Conservation (phyloP, 2,113 vertebrate species). For the Condylura cristata region DNA sequence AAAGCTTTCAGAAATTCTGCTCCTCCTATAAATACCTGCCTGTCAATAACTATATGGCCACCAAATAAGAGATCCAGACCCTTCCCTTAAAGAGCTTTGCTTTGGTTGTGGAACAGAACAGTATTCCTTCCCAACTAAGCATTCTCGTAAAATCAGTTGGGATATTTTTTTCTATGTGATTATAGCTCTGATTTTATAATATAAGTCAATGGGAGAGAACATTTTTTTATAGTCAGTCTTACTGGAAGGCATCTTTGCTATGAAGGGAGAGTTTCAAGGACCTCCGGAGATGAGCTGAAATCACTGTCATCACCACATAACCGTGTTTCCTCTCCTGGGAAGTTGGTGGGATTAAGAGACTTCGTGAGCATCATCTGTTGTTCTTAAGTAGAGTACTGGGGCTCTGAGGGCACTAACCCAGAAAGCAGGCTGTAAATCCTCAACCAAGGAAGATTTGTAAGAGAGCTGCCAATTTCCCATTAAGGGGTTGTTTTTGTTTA, state of each 20-base stretch:
- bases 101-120: not conserved
- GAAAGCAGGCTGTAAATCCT: not conserved
- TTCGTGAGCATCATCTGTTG: not conserved
- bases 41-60: not conserved
- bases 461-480: not conserved
- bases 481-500: not conserved
- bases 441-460: not conserved
- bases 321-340: not conserved
- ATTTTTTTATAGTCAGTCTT: constrained; percentile 60
- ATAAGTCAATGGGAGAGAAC: constrained; percentile 42
- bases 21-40: not conserved
- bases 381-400: constrained; percentile 20
- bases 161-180: constrained; percentile 22
- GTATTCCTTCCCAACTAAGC: not conserved
- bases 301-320: not conserved
- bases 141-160: constrained; percentile 32
- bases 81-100: not conserved
- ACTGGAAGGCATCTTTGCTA: constrained; percentile 59
- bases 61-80: not conserved
- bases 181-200: constrained; percentile 43
- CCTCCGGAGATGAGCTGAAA: not conserved
- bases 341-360: not conserved
- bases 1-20: not conserved
- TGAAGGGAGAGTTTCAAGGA: not conserved
- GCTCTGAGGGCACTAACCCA: not conserved